Evolutionary conservation across 2,797 vertebrate genomes (phyloP), one percentile per base, ranked within the genome.

Genomic region (Gymnoscopelus microlampas): DNA sequence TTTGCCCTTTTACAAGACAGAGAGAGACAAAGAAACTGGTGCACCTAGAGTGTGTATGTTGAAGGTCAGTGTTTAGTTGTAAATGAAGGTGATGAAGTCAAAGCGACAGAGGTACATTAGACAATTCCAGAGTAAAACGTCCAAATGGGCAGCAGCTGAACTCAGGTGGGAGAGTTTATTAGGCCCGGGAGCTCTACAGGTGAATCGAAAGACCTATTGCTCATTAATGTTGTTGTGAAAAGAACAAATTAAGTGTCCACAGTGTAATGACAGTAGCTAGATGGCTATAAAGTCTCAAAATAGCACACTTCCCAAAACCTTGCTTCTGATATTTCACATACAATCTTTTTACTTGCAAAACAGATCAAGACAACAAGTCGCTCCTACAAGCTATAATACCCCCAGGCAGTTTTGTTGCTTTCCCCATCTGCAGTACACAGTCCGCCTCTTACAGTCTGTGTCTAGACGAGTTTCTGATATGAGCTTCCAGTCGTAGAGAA

Each of bases 21-120:
- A 10, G 11, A 61, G 39, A 49, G 0, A 48, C 8, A 48, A 3
- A 48, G 3, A 9, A 29, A 29, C 26, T 4, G 32, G 48, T 49
- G 48, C 13, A 56, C 50, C 54, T 5, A 1, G 47, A 63, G 67
- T 26, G 59, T 2, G 44, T 53, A 60, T 68, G 60, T 71, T 9
- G 68, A 70, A 59, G 51, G 61, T 54, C 66, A 55, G 35, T 84
- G 78, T 73, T 47, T 70, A 5, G 77, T 67, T 14, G 76, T 76
- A 87, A 87, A 88, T 83, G 75, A 82, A 84, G 73, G 76, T 73
- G 85, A 86, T 81, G 76, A 76, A 83, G 81, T 48, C 63, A 24
- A 57, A 86, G 78, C n/a, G 71, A 86, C 84, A 72, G 73, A 61
- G 70, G 59, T 73, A 51, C 76, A 75, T 80, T 74, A 76, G 68